Conservation (phyloP, 2,888 invertebrate genomes). For the Teleiodes luculella region DNA sequence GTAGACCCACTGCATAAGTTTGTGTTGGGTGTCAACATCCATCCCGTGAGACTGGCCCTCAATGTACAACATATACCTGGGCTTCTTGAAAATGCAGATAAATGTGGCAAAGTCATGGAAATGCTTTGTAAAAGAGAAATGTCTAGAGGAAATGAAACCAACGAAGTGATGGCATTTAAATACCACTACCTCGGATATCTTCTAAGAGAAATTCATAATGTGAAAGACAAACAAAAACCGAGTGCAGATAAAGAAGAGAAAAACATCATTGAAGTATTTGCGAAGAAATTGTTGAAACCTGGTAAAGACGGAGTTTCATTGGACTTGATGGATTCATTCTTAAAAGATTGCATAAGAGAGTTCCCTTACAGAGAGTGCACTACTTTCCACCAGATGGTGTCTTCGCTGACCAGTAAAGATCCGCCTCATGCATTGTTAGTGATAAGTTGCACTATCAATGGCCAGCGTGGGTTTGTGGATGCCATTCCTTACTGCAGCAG, state of each 20-base stretch:
- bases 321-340: slow-evolving; percentile 84
- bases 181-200: slow-evolving; percentile 90
- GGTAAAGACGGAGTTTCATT: slow-evolving; percentile 83
- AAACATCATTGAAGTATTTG: slow-evolving; percentile 85
- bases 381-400: slow-evolving; percentile 91
- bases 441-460: slow-evolving; percentile 90
- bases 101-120: slow-evolving; percentile 88
- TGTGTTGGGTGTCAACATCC: slow-evolving; percentile 90
- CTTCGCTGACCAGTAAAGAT: slow-evolving; percentile 86
- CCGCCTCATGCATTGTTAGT: slow-evolving; percentile 84
- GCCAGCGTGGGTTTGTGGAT: slow-evolving; percentile 88
- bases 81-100: slow-evolving; percentile 85
- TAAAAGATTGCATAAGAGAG: slow-evolving; percentile 91
- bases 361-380: slow-evolving; percentile 95
- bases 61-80: slow-evolving; percentile 86
- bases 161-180: slow-evolving; percentile 95
- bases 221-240: slow-evolving; percentile 82
- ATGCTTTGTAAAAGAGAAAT: slow-evolving; percentile 92
- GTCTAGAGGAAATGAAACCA: slow-evolving; percentile 88
- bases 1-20: slow-evolving; percentile 90
- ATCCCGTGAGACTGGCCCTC: slow-evolving; percentile 89
- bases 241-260: slow-evolving; percentile 74
- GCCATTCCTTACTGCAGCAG: slow-evolving; percentile 86
- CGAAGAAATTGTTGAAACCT: slow-evolving; percentile 86
- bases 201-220: slow-evolving; percentile 84